Evolutionary conservation across 2,888 invertebrate genomes (phyloP).

Genomic region (Coecobrya sp.): DNA sequence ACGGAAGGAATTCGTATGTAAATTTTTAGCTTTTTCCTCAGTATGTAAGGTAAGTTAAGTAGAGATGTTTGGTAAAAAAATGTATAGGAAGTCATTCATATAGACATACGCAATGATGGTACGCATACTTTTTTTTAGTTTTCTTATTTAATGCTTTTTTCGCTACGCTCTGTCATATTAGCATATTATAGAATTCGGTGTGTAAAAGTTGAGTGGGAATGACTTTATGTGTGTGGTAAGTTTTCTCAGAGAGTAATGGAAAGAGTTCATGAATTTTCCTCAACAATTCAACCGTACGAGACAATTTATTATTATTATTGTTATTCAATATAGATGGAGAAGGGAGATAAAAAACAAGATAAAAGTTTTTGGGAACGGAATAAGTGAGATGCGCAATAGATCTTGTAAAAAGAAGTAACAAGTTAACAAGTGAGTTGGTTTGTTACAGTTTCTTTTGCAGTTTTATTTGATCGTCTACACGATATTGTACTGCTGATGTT

Average conservation of each 20-base stretch:
- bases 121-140: background rate
- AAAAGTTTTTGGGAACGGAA: background rate
- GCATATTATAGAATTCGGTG: background rate
- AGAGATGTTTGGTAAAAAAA: background rate
- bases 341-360: background rate
- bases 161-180: background rate
- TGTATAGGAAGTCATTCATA: background rate
- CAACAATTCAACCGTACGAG: background rate
- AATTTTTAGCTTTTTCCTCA: background rate
- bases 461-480: no score
- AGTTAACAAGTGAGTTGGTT: background rate
- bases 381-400: background rate
- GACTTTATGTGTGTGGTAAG: background rate
- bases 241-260: background rate
- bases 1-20: background rate
- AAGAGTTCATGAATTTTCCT: background rate
- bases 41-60: no score
- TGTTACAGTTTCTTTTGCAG: background rate
- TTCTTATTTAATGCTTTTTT: background rate
- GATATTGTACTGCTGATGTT: no score
- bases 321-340: slow-evolving; percentile 29
- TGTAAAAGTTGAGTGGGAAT: background rate
- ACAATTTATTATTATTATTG: background rate
- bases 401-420: background rate
- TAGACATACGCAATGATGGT: background rate